Base-by-base conservation (phyloP, 2,113 vertebrate species). In the Neogobius melanostomus region DNA sequence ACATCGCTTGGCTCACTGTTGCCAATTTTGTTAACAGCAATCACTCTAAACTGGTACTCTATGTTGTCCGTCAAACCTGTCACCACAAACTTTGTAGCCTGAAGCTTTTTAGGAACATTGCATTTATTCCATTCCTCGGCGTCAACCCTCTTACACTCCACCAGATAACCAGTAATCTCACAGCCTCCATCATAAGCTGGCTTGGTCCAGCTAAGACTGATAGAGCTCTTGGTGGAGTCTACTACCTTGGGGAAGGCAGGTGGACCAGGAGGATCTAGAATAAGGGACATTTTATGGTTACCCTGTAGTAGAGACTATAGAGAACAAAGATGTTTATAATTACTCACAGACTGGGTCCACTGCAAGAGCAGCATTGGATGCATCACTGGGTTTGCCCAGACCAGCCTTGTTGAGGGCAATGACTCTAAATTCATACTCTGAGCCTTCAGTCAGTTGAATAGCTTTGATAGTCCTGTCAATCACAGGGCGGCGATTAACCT, bases 161-260 rank as follows among this genome's bases (percentile, higher is more conserved):
- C 97, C 21, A 98, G 90, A 74, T 99, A 99, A 75, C 98, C 98
- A 43, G 95, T 93, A 86, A 99, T 99, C 73, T 98, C 96, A 72
- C 97, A 99, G 69, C 98, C 98, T 11, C 98, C 98, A 8, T 99
- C 98, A 63, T 95, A 99, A 1, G 98, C 98, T 64, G 98, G 98
- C 74, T 99, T 99, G 83, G 95, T 93, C 98, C 98, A 99, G 36
- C 95, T 95, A 0, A 99, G 89, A 87, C 94, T 98, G 84, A 99
- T 92, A 0, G 96, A 95, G 74, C 90, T 96, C 74, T 88, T 95
- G 54, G 96, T 99, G 60, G 95, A 96, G 75, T 99, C 98, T 68
- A 96, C 84, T 9, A 97, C 95, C 82, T 99, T 99, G 0, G 98
- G 98, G 89, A 98, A 99, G 74, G 97, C 95, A 77, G 98, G 98